These are phyloP conservation scores for Leptopilina drosophilae DNA, from an alignment of 2,888 invertebrate genomes.

Conservation along the genomic window DNA sequence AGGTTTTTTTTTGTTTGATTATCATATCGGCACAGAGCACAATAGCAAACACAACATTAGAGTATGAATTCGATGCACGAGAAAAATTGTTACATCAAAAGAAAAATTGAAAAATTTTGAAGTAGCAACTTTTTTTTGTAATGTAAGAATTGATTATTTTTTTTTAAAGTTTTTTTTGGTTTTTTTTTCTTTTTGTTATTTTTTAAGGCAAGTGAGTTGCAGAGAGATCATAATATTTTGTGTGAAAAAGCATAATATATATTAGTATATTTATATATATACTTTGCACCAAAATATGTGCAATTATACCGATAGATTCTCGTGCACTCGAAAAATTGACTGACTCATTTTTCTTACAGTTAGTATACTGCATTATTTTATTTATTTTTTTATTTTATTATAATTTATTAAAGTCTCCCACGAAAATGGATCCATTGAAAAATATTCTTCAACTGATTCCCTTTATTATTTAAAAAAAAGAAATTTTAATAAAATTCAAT, in stretches of 20 bases:
- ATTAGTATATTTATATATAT: background rate
- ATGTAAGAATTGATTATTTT: slow-evolving; percentile 20
- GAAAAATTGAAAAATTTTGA: slow-evolving; percentile 55
- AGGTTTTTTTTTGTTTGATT: slow-evolving; percentile 51
- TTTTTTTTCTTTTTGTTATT: background rate
- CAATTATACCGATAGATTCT: slow-evolving; percentile 54
- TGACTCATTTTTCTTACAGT: slow-evolving; percentile 17
- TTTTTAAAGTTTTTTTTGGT: too few relatives aligned
- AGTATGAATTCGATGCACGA: slow-evolving; percentile 65
- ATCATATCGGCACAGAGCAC: slow-evolving; percentile 50
- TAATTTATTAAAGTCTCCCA: slow-evolving; percentile 2
- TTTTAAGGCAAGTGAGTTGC: slow-evolving; percentile 54
- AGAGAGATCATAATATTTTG: slow-evolving; percentile 50
- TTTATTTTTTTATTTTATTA: background rate
- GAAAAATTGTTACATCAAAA: slow-evolving; percentile 46
- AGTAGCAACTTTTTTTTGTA: slow-evolving; percentile 53
- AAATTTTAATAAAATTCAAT: too few relatives aligned
- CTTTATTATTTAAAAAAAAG: background rate
- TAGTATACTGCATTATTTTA: slow-evolving; percentile 10
- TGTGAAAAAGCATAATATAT: slow-evolving; percentile 41
- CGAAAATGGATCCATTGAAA: background rate
- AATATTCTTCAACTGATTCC: background rate
- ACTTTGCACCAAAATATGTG: slow-evolving; percentile 43
- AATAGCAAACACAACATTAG: slow-evolving; percentile 64
- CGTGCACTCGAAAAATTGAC: slow-evolving; percentile 70